phyloP scores from a whole-genome alignment of 2,797 vertebrate genomes.

The Coracias cyanogaster region DNA sequence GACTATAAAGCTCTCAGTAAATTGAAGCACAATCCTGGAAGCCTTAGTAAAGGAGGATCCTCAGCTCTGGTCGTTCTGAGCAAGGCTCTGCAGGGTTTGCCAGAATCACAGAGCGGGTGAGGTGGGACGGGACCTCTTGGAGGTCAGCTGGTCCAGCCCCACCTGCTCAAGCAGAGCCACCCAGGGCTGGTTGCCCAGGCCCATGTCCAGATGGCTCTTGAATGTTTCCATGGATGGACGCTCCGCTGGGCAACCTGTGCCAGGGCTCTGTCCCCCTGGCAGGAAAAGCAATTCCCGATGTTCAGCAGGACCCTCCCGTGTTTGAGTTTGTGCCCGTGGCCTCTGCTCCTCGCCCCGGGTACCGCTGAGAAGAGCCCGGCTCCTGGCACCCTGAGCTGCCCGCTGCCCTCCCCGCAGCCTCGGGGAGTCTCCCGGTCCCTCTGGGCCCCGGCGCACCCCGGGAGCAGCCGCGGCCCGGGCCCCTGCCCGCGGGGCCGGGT shows the following conservation, averaged over 20 bases:
- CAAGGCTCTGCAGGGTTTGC: background rate
- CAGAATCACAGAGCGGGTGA: accelerated
- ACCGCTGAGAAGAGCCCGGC: background rate
- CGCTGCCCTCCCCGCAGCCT: background rate
- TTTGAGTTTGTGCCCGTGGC: accelerated
- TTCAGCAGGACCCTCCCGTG: background rate
- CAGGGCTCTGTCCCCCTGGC: accelerated
- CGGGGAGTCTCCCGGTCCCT: background rate
- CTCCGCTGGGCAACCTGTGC: background rate
- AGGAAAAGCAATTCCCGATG: background rate
- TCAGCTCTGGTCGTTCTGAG: background rate
- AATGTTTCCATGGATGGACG: background rate
- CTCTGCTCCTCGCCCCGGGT: background rate
- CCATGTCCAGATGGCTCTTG: accelerated
- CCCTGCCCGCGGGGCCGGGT: background rate
- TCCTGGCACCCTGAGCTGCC: background rate
- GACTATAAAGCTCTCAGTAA: background rate
- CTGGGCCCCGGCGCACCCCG: background rate
- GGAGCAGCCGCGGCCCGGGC: background rate
- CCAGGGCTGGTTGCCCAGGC: background rate
- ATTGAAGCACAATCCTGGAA: background rate
- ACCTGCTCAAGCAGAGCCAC: background rate
- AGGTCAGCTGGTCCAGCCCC: background rate
- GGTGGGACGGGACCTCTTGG: background rate
- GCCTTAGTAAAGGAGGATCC: background rate